A percentile compares a stretch with the other conserved stretches of the same genome.
phyloP scores from a whole-genome alignment of 2,797 vertebrate species.

The Anisognathus igniventris region DNA sequence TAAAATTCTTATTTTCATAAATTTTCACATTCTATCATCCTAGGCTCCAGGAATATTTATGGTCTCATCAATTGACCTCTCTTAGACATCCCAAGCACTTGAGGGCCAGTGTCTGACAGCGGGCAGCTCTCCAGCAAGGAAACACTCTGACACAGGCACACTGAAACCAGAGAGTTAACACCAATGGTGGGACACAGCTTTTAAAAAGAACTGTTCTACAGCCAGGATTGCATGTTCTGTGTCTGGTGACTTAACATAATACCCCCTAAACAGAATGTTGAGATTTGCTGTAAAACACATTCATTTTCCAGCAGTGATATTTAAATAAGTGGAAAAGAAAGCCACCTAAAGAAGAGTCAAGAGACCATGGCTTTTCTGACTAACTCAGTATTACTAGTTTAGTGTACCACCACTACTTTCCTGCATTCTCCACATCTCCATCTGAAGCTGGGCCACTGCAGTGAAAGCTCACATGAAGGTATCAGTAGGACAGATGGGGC shows the following conservation, averaged over 20 bases:
- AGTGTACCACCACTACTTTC: not conserved
- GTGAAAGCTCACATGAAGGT: not conserved
- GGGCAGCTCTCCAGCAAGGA: not conserved
- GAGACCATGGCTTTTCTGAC: not conserved
- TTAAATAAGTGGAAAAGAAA: not conserved
- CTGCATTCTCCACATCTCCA: rapidly evolving
- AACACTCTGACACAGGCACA: not conserved
- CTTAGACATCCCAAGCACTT: not conserved
- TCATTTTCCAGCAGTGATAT: not conserved
- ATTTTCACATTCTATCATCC: not conserved
- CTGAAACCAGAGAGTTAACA: not conserved
- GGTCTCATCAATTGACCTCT: not conserved
- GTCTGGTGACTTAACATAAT: not conserved
- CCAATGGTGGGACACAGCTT: rapidly evolving
- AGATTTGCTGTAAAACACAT: not conserved
- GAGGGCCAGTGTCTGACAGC: not conserved
- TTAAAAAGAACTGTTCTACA: not conserved
- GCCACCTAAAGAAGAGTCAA: not conserved
- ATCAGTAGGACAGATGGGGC: not conserved
- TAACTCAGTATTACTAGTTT: not conserved
- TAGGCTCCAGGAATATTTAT: not conserved
- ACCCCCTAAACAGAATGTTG: not conserved
- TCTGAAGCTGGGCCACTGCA: not conserved
- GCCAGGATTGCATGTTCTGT: not conserved
- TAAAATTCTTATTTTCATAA: not conserved